Evolutionary conservation across 2,888 invertebrate genomes (phyloP), one percentile per base, ranked within the genome.

Genomic region (Unio delphinus): DNA sequence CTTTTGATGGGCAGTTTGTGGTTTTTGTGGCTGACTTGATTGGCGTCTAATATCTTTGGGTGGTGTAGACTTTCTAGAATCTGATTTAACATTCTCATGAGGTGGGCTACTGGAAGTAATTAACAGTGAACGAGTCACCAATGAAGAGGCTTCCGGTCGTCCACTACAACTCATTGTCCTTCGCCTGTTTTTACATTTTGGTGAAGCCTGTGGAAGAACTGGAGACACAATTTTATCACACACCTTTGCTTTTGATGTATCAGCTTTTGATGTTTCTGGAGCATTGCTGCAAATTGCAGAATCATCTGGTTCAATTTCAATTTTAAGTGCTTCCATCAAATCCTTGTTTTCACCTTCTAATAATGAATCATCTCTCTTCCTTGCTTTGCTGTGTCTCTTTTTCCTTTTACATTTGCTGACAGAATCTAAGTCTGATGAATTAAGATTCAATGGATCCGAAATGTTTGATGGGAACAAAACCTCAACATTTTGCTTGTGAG

Each of bases 401-500:
- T 85, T 84, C 72, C 83, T 85, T 64, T 72, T 75, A 15, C 66
- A 70, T 71, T 67, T 82, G 73, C 76, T 80, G 70, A 58, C 84
- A 65, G 82, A 79, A 65, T 78, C 84, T 66, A 87, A 88, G 65
- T 89, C 89, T 15, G 84, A 86, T 55, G 85, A 83, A 73, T 90
- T 89, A 65, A 98, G 91, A 91, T 97, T 96, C 65, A 98, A 90
- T 1, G 98, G 98, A 91, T 98, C 98, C 84, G 94, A 93, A 65
- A 96, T 95, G 89, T 98, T 96, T 55, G 95, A 95, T 65, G 97
- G 98, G 87, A 97, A 96, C 72, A 96, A 94, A 4, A 96, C 96
- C 91, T 96, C 96, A 78, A 97, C 94, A 61, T 82, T 80, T 88
- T 95, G 95, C 75, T 94, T 92, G 74, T 94, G 92, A 66, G 94